Evolutionary conservation across 2,113 vertebrate species (phyloP), one percentile per base, ranked within the genome.

Genomic region (Oryzias javanicus): DNA sequence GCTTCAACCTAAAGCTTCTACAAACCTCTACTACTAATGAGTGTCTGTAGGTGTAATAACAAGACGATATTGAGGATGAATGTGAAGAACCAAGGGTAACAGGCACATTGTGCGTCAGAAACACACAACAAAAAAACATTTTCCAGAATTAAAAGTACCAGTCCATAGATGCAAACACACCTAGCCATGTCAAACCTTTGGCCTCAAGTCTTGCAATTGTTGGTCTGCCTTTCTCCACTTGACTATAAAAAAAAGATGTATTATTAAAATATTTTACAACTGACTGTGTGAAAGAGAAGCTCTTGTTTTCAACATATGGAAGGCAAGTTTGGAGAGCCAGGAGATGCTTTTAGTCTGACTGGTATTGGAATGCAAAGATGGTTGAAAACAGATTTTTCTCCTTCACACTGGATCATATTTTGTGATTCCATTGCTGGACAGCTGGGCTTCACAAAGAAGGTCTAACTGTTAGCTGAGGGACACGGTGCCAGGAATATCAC

Each of bases 401-500:
- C 50, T 24, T 57, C 49, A 62, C 70, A 67, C 61, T 35, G 76
- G 79, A 80, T 83, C 79, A 61, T 46, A 72, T 83, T 82, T 67
- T 74, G 59, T 55, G 52, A 81, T 81, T 82, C 64, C 74, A 60
- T 4, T 16, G 22, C 51, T 52, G 63, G 79, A 84, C 88, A 89
- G 83, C 82, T 87, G 84, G 72, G 41, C 64, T 41, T 79, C 50
- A 24, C 67, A 60, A 72, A 81, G 68, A 74, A 44, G 66, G 42
- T 50, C 73, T 67, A 71, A 64, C 73, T 86, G 74, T 76, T 74
- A 50, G 69, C 67, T 57, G 70, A 84, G 60, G 63, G 81, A 89
- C 78, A 83, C n/a, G 41, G 70, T 86, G 72, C 75, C 68, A 80
- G 47, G 63, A 81, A 82, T 72, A 86, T 79, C 64, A 50, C 87